Percentiles rank a stretch among this genome's conserved stretches.
Evolutionary conservation across 2,888 invertebrate species (phyloP).

Genomic region (Nephrocerus scutellatus): DNA sequence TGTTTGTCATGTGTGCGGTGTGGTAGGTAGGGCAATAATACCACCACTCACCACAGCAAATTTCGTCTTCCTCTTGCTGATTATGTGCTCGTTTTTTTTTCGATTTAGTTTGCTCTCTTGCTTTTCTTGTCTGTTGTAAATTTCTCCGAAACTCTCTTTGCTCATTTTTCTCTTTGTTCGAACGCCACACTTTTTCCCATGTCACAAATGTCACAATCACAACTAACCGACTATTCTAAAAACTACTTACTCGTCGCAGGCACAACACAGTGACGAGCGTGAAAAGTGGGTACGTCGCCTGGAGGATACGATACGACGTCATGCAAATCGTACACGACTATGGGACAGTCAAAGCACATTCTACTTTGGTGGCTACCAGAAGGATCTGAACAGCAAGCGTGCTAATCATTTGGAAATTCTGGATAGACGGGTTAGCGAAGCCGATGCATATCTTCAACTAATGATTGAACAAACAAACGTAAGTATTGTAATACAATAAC

Average conservation of each 20-base stretch:
- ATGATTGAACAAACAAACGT: conserved; percentile 89
- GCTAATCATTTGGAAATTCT: conserved; percentile 58
- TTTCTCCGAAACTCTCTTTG: too few relatives aligned
- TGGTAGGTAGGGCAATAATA: too few relatives aligned
- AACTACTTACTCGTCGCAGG: conserved; percentile 52
- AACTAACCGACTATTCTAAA: too few relatives aligned
- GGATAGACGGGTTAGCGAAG: conserved; percentile 86
- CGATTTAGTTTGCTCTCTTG: too few relatives aligned
- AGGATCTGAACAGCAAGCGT: conserved; percentile 46
- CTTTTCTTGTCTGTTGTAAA: too few relatives aligned
- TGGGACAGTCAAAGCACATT: conserved; percentile 43
- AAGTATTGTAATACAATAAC: conserved; percentile 30
- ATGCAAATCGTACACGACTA: conserved; percentile 55
- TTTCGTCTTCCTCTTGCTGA: too few relatives aligned
- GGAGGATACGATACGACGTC: conserved; percentile 87
- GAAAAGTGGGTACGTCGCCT: conserved; percentile 94
- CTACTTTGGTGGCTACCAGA: conserved; percentile 48
- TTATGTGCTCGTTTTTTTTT: too few relatives aligned
- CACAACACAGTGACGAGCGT: conserved; percentile 87
- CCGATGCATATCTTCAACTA: conserved; percentile 91
- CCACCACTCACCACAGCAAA: too few relatives aligned
- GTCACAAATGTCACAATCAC: too few relatives aligned
- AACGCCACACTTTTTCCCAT: too few relatives aligned
- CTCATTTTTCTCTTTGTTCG: too few relatives aligned
- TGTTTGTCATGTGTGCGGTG: too few relatives aligned